Conservation (phyloP, 2,888 invertebrate species). For the Nomada flava region DNA sequence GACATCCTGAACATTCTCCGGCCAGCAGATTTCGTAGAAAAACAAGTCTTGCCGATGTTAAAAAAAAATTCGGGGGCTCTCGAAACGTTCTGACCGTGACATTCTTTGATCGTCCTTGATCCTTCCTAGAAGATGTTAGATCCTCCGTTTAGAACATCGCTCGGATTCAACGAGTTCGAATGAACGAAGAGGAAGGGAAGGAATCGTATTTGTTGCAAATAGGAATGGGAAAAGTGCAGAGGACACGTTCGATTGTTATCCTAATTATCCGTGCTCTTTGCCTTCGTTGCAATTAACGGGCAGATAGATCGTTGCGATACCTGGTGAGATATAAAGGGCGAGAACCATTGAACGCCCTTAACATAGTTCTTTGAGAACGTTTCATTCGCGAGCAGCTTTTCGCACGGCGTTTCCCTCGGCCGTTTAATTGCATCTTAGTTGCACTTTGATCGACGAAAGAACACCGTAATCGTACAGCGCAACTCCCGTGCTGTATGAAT, state of each 20-base stretch:
- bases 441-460: conserved; percentile 2
- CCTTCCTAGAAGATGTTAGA: conserved; percentile 66
- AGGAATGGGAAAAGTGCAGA: conserved; percentile 2
- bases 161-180: conserved; percentile 1
- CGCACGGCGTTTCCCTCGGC: conserved; percentile 5
- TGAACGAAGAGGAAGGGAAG: not conserved
- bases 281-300: conserved; percentile 45
- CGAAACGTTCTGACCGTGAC: conserved; percentile 58
- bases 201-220: conserved; percentile 13
- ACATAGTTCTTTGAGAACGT: not conserved
- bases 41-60: conserved; percentile 40
- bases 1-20: conserved; percentile 45
- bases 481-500: conserved; percentile 9
- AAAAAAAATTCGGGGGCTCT: conserved; percentile 19
- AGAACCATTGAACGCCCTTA: conserved; percentile 2
- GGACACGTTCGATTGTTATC: conserved; percentile 50
- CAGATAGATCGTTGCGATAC: conserved; percentile 31
- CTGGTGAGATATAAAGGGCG: conserved; percentile 25
- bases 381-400: conserved; percentile 1
- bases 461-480: not conserved
- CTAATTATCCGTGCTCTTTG: conserved; percentile 45
- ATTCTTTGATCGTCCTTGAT: conserved; percentile 60
- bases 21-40: conserved; percentile 55
- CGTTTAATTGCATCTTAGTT: not conserved
- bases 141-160: conserved; percentile 21